Percentiles rank a stretch among this genome's conserved stretches.
These are phyloP conservation scores for Cephus rjabovi DNA, from an alignment of 2,888 invertebrate genomes.

Conservation along the genomic window DNA sequence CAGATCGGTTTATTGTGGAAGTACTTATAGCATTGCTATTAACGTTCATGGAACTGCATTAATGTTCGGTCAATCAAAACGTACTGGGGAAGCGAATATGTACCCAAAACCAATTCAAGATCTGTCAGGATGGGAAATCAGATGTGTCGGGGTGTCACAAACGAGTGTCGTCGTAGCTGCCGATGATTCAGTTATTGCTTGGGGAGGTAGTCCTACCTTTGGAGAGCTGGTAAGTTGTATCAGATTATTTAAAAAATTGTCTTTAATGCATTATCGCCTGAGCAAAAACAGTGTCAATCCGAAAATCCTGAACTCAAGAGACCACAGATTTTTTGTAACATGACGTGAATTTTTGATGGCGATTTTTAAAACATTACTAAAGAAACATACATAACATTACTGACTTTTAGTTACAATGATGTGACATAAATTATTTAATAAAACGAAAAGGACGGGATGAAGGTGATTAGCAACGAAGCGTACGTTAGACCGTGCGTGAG, in stretches of 20 bases:
- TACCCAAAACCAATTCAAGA: slow-evolving; percentile 96
- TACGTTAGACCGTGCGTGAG: too few relatives aligned
- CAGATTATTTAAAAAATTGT: neutral
- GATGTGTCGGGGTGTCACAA: slow-evolving; percentile 84
- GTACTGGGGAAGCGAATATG: slow-evolving; percentile 96
- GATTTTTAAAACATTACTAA: too few relatives aligned
- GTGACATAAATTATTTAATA: too few relatives aligned
- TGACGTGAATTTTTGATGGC: neutral
- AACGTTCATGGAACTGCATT: slow-evolving; percentile 70
- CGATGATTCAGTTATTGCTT: slow-evolving; percentile 90
- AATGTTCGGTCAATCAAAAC: slow-evolving; percentile 91
- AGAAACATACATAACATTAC: too few relatives aligned
- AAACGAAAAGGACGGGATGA: too few relatives aligned
- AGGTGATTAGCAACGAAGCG: too few relatives aligned
- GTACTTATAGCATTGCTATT: slow-evolving; percentile 87
- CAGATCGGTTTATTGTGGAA: slow-evolving; percentile 84
- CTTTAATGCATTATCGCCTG: neutral
- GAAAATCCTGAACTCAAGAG: too few relatives aligned
- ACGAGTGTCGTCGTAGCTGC: slow-evolving; percentile 90
- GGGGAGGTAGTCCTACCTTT: slow-evolving; percentile 95
- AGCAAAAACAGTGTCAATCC: too few relatives aligned
- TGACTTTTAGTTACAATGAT: too few relatives aligned
- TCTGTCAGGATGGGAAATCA: slow-evolving; percentile 92
- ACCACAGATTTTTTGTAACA: too few relatives aligned
- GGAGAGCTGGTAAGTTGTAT: slow-evolving; percentile 83